Evolutionary conservation across 2,797 vertebrate genomes (phyloP).

Genomic region (Gymnodraco acuticeps): DNA sequence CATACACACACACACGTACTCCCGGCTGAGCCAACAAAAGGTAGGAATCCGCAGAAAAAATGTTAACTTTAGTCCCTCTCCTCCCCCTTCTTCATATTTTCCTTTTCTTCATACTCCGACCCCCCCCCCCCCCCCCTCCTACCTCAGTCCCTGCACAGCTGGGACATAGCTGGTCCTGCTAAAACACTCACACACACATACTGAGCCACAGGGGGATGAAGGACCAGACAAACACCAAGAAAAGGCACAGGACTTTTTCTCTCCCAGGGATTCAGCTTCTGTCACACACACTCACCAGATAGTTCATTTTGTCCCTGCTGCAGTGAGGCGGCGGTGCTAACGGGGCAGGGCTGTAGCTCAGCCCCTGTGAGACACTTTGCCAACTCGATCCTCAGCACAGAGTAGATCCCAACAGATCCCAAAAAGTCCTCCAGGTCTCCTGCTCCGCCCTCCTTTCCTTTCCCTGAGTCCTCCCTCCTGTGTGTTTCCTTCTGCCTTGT

Average conservation of each 20-base stretch:
- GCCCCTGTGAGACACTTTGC: constrained; percentile 53
- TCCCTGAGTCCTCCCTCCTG: constrained; percentile 14
- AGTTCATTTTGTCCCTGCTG: constrained; percentile 76
- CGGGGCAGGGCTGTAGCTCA: constrained; percentile 62
- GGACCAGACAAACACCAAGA: not conserved
- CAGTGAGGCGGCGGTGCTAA: constrained; percentile 40
- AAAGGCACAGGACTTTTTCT: not conserved
- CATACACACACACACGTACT: constrained; percentile 41
- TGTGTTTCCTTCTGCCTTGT: constrained; percentile 35
- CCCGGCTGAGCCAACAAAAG: constrained; percentile 71
- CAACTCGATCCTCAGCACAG: constrained; percentile 35
- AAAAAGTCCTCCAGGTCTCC: constrained; percentile 43
- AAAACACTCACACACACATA: constrained; percentile 23
- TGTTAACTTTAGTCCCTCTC: constrained; percentile 58
- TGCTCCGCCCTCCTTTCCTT: constrained; percentile 31
- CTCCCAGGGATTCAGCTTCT: not conserved
- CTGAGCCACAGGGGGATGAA: not conserved
- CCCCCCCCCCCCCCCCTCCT: not conserved
- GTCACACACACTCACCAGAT: constrained; percentile 72
- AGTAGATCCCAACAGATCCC: constrained; percentile 50
- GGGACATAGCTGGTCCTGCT: constrained; percentile 56
- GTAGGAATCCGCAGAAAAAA: constrained; percentile 69
- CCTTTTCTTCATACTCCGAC: constrained; percentile 35
- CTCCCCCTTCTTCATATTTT: constrained; percentile 59
- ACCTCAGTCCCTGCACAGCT: constrained; percentile 48